Conservation (phyloP, 2,797 vertebrate species). For the Hypotaenidia philippensis region DNA sequence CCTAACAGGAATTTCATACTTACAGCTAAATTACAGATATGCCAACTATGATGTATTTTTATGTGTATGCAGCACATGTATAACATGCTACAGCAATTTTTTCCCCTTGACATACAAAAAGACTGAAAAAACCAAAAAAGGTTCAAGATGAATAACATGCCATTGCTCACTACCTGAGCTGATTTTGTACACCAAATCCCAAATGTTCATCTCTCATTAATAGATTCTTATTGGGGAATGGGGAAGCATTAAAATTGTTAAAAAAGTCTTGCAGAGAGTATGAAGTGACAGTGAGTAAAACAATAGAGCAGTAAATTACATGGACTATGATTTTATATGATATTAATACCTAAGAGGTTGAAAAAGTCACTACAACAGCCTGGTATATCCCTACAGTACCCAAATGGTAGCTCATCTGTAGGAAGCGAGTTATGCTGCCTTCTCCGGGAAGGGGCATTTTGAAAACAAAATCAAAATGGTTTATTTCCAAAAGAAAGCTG, state of each 20-base stretch:
- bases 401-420: background rate
- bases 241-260: background rate
- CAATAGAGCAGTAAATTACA: background rate
- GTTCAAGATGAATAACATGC: background rate
- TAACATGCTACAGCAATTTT: background rate
- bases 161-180: background rate
- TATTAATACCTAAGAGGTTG: background rate
- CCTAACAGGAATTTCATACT: constrained; percentile 51
- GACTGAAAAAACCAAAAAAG: background rate
- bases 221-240: background rate
- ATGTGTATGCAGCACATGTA: background rate
- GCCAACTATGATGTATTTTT: constrained; percentile 47
- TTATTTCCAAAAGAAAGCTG: background rate
- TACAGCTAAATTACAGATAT: constrained; percentile 53
- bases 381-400: background rate
- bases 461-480: background rate
- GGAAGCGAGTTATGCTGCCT: background rate
- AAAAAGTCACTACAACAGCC: background rate
- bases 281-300: background rate
- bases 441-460: background rate
- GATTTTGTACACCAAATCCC: background rate
- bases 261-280: background rate
- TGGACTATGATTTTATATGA: background rate
- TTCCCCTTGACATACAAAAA: background rate
- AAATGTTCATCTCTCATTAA: background rate